Conservation (phyloP, 2,888 invertebrate genomes). For the Scaptomyza cyrtandrae region DNA sequence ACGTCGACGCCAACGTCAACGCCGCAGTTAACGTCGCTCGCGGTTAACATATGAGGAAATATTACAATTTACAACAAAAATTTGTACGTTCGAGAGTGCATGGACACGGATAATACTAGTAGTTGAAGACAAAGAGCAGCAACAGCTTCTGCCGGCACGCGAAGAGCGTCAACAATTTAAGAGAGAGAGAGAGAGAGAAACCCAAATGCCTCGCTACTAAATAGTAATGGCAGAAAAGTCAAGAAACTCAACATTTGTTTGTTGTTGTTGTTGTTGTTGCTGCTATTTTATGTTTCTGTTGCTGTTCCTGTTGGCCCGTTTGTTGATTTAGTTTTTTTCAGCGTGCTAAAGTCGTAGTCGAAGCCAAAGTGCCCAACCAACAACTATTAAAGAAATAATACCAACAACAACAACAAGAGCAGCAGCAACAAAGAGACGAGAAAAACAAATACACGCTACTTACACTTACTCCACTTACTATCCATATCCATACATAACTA, state of each 20-base stretch:
- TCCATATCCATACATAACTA: constrained; percentile 56
- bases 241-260: constrained; percentile 71
- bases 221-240: constrained; percentile 71
- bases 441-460: constrained; percentile 77
- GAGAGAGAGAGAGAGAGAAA: constrained; percentile 23
- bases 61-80: constrained; percentile 59
- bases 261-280: constrained; percentile 9
- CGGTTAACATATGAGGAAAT: constrained; percentile 61
- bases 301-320: constrained; percentile 50
- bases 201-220: constrained; percentile 49
- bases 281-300: constrained; percentile 20
- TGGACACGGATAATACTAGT: constrained; percentile 50
- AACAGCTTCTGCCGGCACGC: constrained; percentile 44
- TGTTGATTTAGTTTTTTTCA: constrained; percentile 44
- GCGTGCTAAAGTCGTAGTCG: constrained; percentile 51
- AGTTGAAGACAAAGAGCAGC: constrained; percentile 41
- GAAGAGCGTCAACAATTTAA: constrained; percentile 20
- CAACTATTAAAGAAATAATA: constrained; percentile 65
- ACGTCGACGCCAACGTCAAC: neutral
- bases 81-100: constrained; percentile 36
- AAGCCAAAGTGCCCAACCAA: constrained; percentile 26
- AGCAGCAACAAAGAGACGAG: constrained; percentile 39
- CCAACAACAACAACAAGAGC: constrained; percentile 40
- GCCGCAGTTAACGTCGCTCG: constrained; percentile 32
- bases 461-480: constrained; percentile 78